A percentile compares a stretch with the other conserved stretches of the same genome.
Evolutionary conservation across 1,140 invertebrate genomes (phyloP).

Genomic region (Aphelenchoides fujianensis): DNA sequence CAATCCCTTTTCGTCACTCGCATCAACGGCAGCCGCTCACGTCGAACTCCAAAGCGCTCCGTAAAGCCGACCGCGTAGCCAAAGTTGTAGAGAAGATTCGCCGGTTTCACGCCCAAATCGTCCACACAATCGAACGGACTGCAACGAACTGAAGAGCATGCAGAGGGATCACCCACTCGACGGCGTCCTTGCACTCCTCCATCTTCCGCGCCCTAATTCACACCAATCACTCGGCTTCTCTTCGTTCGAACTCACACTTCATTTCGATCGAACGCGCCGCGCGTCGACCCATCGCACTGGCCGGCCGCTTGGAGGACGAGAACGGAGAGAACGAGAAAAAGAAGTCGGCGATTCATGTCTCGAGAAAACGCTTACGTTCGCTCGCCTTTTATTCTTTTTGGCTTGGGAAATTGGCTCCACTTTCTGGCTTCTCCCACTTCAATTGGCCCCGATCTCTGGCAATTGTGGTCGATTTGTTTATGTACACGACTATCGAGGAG

Average conservation of each 20-base stretch:
- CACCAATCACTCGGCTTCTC: not conserved
- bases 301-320: too few species aligned
- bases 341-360: too few species aligned
- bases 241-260: not conserved
- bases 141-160: not conserved
- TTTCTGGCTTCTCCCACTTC: too few species aligned
- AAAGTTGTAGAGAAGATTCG: conserved; percentile 16
- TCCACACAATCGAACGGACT: conserved; percentile 13
- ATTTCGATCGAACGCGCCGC: not conserved
- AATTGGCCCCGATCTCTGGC: too few species aligned
- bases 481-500: too few species aligned
- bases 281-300: not conserved
- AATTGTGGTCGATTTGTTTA: too few species aligned
- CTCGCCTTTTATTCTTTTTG: too few species aligned
- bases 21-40: not conserved
- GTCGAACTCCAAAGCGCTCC: not conserved
- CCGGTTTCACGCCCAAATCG: conserved; percentile 2
- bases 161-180: not conserved
- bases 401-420: too few species aligned
- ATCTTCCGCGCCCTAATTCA: not conserved
- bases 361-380: too few species aligned
- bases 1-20: not conserved
- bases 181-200: not conserved
- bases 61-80: conserved; percentile 13
- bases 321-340: too few species aligned